A percentile compares a stretch with the other conserved stretches of the same genome.
These are phyloP conservation scores for Pimephales promelas DNA, from an alignment of 2,113 vertebrate genomes.

Conservation along the genomic window DNA sequence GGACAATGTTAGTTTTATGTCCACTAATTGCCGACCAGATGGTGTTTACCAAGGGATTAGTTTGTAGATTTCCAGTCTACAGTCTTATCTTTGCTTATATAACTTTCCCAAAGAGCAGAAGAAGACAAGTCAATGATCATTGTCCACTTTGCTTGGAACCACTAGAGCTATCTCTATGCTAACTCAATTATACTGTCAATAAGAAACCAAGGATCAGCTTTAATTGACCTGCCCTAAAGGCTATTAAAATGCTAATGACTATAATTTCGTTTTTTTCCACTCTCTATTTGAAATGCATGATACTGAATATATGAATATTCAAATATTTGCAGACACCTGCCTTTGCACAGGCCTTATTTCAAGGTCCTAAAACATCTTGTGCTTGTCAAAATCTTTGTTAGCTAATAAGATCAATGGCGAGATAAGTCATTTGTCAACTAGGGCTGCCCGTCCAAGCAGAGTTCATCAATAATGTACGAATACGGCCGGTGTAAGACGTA, in stretches of 20 bases:
- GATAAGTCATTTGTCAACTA: conserved; percentile 21
- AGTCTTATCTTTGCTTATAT: background rate
- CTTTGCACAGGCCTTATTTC: background rate
- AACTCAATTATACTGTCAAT: background rate
- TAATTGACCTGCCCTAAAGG: background rate
- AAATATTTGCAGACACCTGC: background rate
- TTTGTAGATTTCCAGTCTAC: background rate
- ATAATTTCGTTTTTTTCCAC: background rate
- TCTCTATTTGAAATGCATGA: background rate
- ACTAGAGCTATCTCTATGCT: background rate
- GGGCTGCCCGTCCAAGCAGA: conserved; percentile 22
- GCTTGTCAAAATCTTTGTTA: conserved; percentile 24
- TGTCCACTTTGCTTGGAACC: background rate
- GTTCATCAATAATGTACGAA: conserved; percentile 26
- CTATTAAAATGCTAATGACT: conserved; percentile 3
- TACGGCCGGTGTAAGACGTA: background rate
- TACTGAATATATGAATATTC: background rate
- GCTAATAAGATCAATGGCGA: conserved; percentile 17
- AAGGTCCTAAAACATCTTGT: background rate
- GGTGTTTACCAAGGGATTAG: conserved; percentile 14
- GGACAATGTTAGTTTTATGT: background rate
- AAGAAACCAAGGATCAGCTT: background rate
- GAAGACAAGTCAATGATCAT: background rate
- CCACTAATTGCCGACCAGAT: background rate
- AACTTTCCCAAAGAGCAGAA: background rate